Base-by-base conservation (phyloP, 1,140 invertebrate genomes). In the Scylla paramamosain region DNA sequence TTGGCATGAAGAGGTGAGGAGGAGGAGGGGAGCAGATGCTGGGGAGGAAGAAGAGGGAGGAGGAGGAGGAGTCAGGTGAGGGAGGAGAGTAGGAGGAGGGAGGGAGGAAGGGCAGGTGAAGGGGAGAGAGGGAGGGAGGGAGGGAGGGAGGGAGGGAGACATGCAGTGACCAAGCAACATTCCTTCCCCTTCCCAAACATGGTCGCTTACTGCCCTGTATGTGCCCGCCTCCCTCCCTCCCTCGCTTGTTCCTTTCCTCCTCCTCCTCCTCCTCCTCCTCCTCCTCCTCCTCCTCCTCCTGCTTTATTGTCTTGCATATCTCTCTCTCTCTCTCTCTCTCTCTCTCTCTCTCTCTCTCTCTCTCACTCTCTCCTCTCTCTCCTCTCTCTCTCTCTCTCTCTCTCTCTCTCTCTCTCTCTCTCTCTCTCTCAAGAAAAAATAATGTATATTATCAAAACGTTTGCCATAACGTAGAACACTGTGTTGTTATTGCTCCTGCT, bases 151-250 rank as follows among this genome's bases (percentile, higher is more conserved):
- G 31, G 84, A 31, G 29, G 52, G 86, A 67, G 83, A 87, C 84
- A n/a, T 45, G 86, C 87, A 89, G 93, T 90, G 86, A 94, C 93
- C 93, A 90, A 67, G 87, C 93, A 94, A 82, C 93, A 94, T 94
- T 94, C 93, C 93, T 45, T 52, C 59, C 48, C 89, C 86, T 82
- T 31, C 87, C 87, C 93, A 94, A 94, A 94, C 93, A 94, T 87
- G 93, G 93, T 86, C 89, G 93, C 77, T 90, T 86, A 94, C 93
- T 94, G 93, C 93, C 93, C 86, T 77, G 31, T 46, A 20, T 82
- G 91, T 82, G 91, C 86, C 83, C 52, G 10, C 39, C 28, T 28
- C 84, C 77, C 29, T 29, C 20, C 46, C 32, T 45, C 20, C 89
- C 45, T 52, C 39, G 12, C 39, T 29, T 48, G 4, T 39, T 29